A percentile compares a stretch with the other conserved stretches of the same genome.
Conservation (phyloP, 2,113 vertebrate species). For the Pterocles orientalis region DNA sequence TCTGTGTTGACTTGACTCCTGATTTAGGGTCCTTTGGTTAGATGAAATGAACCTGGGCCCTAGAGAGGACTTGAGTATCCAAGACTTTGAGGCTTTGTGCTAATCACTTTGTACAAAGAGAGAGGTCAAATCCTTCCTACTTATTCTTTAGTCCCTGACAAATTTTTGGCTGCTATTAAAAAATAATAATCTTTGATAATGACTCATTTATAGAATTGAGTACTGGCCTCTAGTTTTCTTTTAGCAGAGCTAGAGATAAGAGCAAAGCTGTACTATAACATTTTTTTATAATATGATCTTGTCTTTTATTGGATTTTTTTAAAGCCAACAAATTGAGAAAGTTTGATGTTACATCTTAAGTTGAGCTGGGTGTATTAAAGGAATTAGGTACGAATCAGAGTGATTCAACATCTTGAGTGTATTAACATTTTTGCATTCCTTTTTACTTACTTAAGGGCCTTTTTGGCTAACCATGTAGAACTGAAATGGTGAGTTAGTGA, state of each 20-base stretch:
- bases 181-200: background rate
- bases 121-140: background rate
- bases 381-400: constrained; percentile 53
- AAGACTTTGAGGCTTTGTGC: background rate
- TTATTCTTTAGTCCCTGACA: background rate
- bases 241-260: background rate
- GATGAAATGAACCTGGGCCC: background rate
- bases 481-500: constrained; percentile 35
- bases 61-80: background rate
- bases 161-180: background rate
- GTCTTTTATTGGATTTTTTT: background rate
- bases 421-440: constrained; percentile 55
- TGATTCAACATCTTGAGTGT: constrained; percentile 34
- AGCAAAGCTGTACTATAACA: background rate
- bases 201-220: background rate
- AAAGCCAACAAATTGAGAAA: background rate
- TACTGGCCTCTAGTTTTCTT: constrained; percentile 6
- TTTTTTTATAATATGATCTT: background rate
- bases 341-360: background rate
- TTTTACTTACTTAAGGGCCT: constrained; percentile 38
- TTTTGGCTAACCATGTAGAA: constrained; percentile 1
- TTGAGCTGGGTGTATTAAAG: background rate
- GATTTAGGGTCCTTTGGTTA: background rate
- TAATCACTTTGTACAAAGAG: background rate
- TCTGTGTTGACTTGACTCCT: background rate